These are phyloP conservation scores for Scaptomyza montana DNA, from an alignment of 1,140 invertebrate genomes.

Conservation along the genomic window DNA sequence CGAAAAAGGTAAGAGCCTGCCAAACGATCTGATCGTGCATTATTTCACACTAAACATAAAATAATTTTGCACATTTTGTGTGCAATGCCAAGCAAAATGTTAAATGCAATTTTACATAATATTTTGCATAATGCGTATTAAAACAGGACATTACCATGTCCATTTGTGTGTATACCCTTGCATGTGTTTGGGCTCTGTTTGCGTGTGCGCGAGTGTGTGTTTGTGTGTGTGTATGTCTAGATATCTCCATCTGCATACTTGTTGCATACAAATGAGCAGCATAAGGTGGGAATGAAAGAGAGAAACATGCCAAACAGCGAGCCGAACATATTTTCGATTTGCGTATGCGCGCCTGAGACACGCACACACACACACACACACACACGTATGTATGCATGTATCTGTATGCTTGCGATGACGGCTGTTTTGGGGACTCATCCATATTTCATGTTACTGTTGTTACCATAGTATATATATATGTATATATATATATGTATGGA, in stretches of 20 bases:
- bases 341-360: conserved; percentile 57
- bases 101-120: conserved; percentile 6
- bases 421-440: conserved; percentile 49
- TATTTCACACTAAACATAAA: conserved; percentile 20
- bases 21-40: conserved; percentile 10
- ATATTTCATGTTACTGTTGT: conserved; percentile 36
- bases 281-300: conserved; percentile 41
- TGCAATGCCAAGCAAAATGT: conserved; percentile 9
- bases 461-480: no score
- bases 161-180: neutral
- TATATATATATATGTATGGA: conserved; percentile 38
- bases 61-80: conserved; percentile 14
- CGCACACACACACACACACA: neutral
- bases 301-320: conserved; percentile 41
- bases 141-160: conserved; percentile 54
- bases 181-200: conserved; percentile 15
- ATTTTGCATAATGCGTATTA: conserved; percentile 50
- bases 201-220: conserved; percentile 1
- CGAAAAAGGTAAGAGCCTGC: conserved; percentile 78
- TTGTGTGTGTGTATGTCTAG: conserved; percentile 27
- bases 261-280: conserved; percentile 74
- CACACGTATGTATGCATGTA: neutral
- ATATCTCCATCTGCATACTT: conserved; percentile 62
- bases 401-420: conserved; percentile 27
- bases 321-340: conserved; percentile 52